A percentile compares a stretch with the other conserved stretches of the same genome.
Evolutionary conservation across 2,113 vertebrate genomes (phyloP).

Genomic region (Haemorhous mexicanus): DNA sequence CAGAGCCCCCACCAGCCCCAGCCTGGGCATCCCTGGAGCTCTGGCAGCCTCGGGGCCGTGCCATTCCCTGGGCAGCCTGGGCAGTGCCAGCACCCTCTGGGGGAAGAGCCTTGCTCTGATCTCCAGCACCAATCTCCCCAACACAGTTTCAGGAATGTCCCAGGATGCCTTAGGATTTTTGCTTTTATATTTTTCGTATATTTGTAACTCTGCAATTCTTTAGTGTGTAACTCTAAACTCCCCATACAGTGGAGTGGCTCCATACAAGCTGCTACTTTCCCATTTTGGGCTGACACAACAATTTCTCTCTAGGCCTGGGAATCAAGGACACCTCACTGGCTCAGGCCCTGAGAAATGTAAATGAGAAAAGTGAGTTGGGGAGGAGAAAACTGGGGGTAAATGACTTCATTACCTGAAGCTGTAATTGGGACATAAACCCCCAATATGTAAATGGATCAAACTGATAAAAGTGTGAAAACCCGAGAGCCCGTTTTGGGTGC

Average conservation of each 20-base stretch:
- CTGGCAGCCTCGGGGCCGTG: not conserved
- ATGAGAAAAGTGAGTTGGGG: not conserved
- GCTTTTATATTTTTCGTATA: not conserved
- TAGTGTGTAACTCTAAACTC: not conserved
- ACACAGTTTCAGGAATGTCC: not conserved
- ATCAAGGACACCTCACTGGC: not conserved
- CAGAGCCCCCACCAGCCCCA: not conserved
- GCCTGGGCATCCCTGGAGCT: not conserved
- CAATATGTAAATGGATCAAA: not conserved
- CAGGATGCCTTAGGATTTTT: not conserved
- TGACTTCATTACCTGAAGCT: not conserved
- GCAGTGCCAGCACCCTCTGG: not conserved
- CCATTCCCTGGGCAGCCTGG: not conserved
- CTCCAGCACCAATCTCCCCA: not conserved
- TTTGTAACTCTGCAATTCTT: not conserved
- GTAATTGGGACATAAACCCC: not conserved
- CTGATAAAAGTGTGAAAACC: not conserved
- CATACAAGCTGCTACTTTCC: not conserved
- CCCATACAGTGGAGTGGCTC: not conserved
- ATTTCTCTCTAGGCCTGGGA: not conserved
- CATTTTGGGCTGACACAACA: not conserved
- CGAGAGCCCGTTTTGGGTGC: fast-evolving
- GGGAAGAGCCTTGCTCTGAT: not conserved
- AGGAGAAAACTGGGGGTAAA: not conserved
- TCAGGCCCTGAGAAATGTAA: not conserved